Evolutionary conservation across 2,797 vertebrate genomes (phyloP), one percentile per base, ranked within the genome.

Genomic region (Chelon labrosus): DNA sequence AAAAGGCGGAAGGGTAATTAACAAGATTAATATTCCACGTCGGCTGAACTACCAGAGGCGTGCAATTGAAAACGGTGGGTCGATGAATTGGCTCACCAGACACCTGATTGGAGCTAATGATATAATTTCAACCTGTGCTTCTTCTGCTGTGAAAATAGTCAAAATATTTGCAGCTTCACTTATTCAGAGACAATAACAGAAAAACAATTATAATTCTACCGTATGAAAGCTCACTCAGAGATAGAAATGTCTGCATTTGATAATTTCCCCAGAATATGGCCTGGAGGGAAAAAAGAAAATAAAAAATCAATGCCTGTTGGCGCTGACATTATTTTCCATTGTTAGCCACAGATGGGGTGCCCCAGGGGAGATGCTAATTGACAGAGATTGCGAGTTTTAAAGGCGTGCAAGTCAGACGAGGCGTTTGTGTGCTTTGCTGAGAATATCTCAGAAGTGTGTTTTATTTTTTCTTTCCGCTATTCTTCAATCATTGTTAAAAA

Each of bases 1-100:
- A 27, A 42, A 66, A 70, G 13, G 39, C 62, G 44, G 0, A 4
- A 35, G 17, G 4, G 10, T 46, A 57, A 67, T 76, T 49, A 76
- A 54, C 11, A 52, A 35, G 2, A 17, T 54, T 25, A 25, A 16
- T 2, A 17, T 54, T 25, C 11, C 3, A 17, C 52, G 65, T 31
- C 17, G 19, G 7, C 13, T 35, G 7, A 56, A 3, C 0, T 53
- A 65, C 0, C 58, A 47, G 41, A 49, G 50, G 1, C 20, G 2
- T 54, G 53, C 49, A 52, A 7, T 25, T 46, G 47, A 27, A 37
- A 47, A 3, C 2, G 1, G 10, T 46, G 50, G 25, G 35, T 10
- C 39, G 2, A 0, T 47, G 38, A 27, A 17, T 14, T 14, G 20
- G 31, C 20, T 50, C 35, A 1, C 10, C 25, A 37, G 46, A 63